These are phyloP conservation scores for Rallus limicola DNA, from an alignment of 2,113 vertebrate genomes.

Conservation along the genomic window DNA sequence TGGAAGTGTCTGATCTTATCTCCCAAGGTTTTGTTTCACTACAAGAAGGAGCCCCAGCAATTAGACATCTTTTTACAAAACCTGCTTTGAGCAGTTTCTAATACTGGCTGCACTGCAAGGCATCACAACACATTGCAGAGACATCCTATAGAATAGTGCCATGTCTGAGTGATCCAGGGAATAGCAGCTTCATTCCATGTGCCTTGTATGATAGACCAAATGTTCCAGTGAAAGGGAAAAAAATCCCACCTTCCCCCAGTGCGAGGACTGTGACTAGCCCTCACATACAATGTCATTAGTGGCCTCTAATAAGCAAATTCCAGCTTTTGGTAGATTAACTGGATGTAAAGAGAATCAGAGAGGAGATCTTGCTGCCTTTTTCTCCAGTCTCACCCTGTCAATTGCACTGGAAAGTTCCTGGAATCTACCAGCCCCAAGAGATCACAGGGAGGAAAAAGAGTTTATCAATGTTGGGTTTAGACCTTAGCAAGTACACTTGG, in stretches of 20 bases:
- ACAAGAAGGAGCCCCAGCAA: background rate
- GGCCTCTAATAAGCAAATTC: background rate
- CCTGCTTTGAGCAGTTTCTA: background rate
- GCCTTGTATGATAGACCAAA: background rate
- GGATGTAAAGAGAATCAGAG: background rate
- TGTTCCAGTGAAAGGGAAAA: background rate
- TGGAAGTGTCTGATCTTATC: background rate
- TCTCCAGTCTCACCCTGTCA: background rate
- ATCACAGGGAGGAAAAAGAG: background rate
- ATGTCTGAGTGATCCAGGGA: background rate
- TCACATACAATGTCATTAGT: background rate
- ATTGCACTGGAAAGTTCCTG: background rate
- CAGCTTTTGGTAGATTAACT: background rate
- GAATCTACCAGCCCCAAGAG: background rate
- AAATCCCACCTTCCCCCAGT: background rate
- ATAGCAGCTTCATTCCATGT: background rate
- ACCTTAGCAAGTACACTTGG: background rate
- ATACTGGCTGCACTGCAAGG: background rate
- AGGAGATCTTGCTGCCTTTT: background rate
- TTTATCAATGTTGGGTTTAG: background rate
- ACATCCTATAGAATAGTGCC: background rate
- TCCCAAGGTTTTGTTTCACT: background rate
- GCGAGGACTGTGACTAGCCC: rapidly evolving
- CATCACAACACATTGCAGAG: background rate
- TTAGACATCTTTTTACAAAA: background rate